Conservation (phyloP, 35 echinoderm and acorn worm genomes). For the Heliocidaris tuberculata region DNA sequence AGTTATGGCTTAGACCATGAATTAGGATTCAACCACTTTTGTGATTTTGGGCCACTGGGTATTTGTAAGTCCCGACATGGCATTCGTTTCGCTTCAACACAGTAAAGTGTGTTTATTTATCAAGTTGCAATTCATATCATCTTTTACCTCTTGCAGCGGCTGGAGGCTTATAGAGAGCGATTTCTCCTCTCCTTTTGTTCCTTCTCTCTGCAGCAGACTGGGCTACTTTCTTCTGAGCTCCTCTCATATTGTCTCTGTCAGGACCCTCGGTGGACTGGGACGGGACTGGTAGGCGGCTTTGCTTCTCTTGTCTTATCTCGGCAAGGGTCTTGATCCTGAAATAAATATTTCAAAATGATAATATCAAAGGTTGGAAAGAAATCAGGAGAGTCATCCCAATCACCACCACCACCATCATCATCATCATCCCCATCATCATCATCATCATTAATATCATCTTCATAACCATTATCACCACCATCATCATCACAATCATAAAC, state of each 20-base stretch:
- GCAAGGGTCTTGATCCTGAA: slow-evolving; percentile 36
- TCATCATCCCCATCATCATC: background rate
- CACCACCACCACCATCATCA: background rate
- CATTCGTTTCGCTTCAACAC: too few relatives aligned
- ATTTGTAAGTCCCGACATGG: too few relatives aligned
- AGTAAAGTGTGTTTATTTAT: background rate
- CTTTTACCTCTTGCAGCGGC: slow-evolving; percentile 28
- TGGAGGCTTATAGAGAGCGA: slow-evolving; percentile 45
- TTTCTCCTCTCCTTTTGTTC: background rate
- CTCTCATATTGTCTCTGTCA: background rate
- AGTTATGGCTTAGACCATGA: too few relatives aligned
- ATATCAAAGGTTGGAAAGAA: background rate
- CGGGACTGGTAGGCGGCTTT: background rate
- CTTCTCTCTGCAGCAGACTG: slow-evolving; percentile 4
- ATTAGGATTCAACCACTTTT: too few relatives aligned
- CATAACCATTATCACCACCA: background rate
- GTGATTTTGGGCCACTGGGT: too few relatives aligned
- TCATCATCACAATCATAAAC: background rate
- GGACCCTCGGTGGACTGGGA: background rate
- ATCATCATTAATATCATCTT: background rate
- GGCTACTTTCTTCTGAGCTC: background rate
- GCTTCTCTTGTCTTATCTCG: slow-evolving; percentile 24
- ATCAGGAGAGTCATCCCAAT: background rate
- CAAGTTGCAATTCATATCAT: background rate
- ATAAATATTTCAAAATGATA: background rate